A percentile compares a stretch with the other conserved stretches of the same genome.
phyloP scores from a whole-genome alignment of 2,113 vertebrate genomes.

The Anhinga rufa region DNA sequence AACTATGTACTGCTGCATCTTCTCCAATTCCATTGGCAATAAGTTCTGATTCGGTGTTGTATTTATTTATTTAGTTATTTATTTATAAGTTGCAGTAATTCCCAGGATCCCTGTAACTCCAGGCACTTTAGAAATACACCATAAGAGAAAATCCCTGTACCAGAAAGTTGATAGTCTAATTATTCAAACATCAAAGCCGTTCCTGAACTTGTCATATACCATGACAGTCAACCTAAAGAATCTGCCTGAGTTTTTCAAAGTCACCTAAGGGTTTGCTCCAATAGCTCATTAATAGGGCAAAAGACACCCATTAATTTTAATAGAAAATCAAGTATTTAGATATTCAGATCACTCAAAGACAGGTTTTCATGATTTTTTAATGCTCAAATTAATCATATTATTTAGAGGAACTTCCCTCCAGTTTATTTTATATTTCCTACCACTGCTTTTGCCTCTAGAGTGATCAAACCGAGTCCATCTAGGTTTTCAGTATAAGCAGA shows the following conservation, averaged over 20 bases:
- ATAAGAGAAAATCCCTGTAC: not conserved
- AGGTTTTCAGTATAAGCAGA: not conserved
- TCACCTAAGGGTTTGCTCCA: conserved; percentile 43
- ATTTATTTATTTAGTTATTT: not conserved
- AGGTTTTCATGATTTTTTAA: conserved; percentile 32
- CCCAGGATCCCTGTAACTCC: not conserved
- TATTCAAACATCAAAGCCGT: conserved; percentile 54
- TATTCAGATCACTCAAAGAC: not conserved
- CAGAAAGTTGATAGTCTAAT: conserved; percentile 24
- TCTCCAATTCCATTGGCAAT: not conserved
- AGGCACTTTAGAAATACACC: not conserved
- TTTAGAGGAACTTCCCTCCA: conserved; percentile 21
- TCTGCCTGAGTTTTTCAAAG: conserved; percentile 18
- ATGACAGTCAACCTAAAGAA: conserved; percentile 21
- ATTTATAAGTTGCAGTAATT: not conserved
- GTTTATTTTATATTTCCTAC: not conserved
- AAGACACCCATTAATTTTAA: conserved; percentile 53
- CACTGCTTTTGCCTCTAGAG: not conserved
- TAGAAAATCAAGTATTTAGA: conserved; percentile 39
- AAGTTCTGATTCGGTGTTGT: not conserved
- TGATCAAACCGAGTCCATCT: not conserved
- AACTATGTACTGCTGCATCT: not conserved
- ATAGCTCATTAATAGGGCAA: conserved; percentile 45
- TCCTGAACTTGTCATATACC: conserved; percentile 12
- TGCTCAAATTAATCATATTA: conserved; percentile 21